Evolutionary conservation across 2,888 invertebrate species (phyloP).

Genomic region (Sycophila texana): DNA sequence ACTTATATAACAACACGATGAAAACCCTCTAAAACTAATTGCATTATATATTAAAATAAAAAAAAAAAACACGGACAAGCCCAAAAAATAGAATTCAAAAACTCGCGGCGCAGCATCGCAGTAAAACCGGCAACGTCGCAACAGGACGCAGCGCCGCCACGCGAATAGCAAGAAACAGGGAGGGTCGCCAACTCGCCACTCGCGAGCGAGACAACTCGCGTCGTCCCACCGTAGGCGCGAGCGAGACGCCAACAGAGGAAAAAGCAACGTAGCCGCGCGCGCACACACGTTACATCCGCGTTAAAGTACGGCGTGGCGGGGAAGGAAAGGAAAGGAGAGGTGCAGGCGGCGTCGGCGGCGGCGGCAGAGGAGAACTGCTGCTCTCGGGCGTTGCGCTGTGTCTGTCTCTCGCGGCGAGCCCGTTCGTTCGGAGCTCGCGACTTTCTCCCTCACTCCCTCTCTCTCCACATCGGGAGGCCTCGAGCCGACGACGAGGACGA

Average conservation of each 20-base stretch:
- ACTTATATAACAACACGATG: too few species aligned
- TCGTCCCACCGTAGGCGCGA: background rate
- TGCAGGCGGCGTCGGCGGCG: background rate
- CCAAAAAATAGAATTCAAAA: background rate
- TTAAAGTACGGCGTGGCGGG: background rate
- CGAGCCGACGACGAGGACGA: too few species aligned
- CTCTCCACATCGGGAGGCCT: background rate
- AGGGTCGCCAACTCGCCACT: too few species aligned
- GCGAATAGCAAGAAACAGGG: background rate
- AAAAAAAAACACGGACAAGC: background rate
- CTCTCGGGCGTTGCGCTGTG: constrained; percentile 4
- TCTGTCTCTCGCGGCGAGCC: constrained; percentile 38
- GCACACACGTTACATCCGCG: too few species aligned
- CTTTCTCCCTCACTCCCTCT: background rate
- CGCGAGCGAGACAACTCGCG: background rate
- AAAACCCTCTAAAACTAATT: too few species aligned
- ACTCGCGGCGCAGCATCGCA: background rate
- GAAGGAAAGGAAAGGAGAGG: background rate
- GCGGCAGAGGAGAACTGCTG: background rate
- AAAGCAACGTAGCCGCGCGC: too few species aligned
- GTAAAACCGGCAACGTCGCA: constrained; percentile 33
- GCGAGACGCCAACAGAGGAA: background rate
- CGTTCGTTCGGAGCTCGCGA: constrained; percentile 30
- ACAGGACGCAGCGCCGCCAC: background rate
- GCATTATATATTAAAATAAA: too few species aligned